Evolutionary conservation across 2,888 invertebrate genomes (phyloP), one percentile per base, ranked within the genome.

Genomic region (Anarsia innoxiella): DNA sequence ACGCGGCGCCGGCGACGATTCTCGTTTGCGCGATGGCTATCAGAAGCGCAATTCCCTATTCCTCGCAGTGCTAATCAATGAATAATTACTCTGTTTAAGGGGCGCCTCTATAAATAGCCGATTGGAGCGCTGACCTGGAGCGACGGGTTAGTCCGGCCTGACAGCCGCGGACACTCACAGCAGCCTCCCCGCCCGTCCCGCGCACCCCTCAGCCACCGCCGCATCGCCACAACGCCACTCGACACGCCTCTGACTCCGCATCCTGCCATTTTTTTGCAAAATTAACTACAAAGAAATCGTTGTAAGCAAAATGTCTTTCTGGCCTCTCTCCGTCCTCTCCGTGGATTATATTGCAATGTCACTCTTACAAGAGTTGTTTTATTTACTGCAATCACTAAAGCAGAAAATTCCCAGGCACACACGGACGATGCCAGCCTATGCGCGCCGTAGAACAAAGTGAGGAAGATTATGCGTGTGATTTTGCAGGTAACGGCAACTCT

Each of bases 71-170:
- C 83, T 84, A 84, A 84, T 84, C 83, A 84, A 83, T 84, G 83
- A 84, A 84, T 84, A 84, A 84, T 84, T 84, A 84, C 82, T 84
- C 83, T 84, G 83, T 83, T 84, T 83, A 83, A 84, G 84, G 83
- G 79, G 78, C 77, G 82, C 75, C 74, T 84, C 83, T 84, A 84
- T 83, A 83, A 83, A 84, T 84, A 84, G 82, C 77, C 66, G 68
- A 78, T 77, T 83, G 82, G 84, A 83, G 80, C 84, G 84, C 80
- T 84, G 84, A 83, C 83, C 83, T 78, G 83, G 79, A 80, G 80
- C 82, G 83, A 82, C 84, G 80, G 75, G 83, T 79, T 80, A 77
- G 80, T 79, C 80, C 80, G 80, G 79, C 78, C 79, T 73, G 80
- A 76, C 78, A 77, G 73, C 73, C 73, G 69, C 76, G 74, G 77